Base-by-base conservation (phyloP, 2,797 vertebrate species). In the Anguilla pacifica region DNA sequence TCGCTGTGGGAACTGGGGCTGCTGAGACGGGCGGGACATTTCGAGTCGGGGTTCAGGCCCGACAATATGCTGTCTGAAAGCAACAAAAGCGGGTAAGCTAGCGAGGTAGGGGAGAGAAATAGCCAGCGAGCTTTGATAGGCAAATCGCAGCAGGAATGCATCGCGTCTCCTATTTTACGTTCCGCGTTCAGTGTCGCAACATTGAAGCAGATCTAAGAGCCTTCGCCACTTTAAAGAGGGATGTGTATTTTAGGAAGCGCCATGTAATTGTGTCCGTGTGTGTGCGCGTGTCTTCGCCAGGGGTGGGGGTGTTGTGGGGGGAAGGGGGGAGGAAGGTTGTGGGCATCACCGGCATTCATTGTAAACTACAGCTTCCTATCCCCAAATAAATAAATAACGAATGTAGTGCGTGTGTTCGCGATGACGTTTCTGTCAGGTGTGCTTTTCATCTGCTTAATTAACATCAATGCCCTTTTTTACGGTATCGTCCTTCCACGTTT, bases 51-150 rank as follows among this genome's bases (percentile, higher is more conserved):
- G 67, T 85, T 85, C 89, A 89, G 87, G 86, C 55, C 90, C 87
- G 92, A 92, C 92, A 89, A 92, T 92, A 92, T 85, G 94, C 89
- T 92, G 91, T 94, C 92, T 91, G 93, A 94, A 93, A 93, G 90
- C 87, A 91, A 88, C 94, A 95, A 94, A 94, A 92, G 93, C 92
- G 90, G 95, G 94, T 93, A 95, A 95, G 94, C 83, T 43, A 83
- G 91, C 86, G 57, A 85, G 91, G 87, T 4, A 87, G 88, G 90
- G 86, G 39, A 84, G 67, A 86, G 88, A 86, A 77, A 84, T 25
- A 74, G 86, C 83, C 22, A 74, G 79, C 51, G 39, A 49, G 87
- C 25, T 53, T 53, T 55, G 46, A 51, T 83, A 35, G 49, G 92
- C 91, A 91, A 88, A 91, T 61, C 86, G 67, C 82, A 35, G 61